A percentile compares a stretch with the other conserved stretches of the same genome.
Evolutionary conservation across 64 coral and sea anemone genomes (phyloP).

Genomic region (Acropora yongei): DNA sequence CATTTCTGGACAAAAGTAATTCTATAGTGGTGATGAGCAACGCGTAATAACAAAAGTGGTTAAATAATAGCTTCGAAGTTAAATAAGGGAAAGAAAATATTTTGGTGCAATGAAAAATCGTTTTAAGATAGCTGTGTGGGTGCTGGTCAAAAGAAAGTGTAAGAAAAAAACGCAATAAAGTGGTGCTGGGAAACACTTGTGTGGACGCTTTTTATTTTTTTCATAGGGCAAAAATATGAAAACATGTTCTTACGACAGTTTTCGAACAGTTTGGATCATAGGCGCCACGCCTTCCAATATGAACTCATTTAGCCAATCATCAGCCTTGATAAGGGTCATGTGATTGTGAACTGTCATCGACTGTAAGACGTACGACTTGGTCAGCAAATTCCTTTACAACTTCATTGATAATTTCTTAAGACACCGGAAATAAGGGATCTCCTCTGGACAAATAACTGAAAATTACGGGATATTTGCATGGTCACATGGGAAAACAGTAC

Average conservation of each 20-base stretch:
- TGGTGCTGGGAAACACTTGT: not conserved
- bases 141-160: not conserved
- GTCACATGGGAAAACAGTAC: too few species aligned
- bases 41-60: too few species aligned
- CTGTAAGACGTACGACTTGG: slow-evolving; percentile 30
- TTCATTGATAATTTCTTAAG: slow-evolving; percentile 16
- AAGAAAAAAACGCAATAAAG: not conserved
- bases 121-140: not conserved
- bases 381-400: slow-evolving; percentile 52
- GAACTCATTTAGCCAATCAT: slow-evolving; percentile 84
- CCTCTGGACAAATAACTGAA: too few species aligned
- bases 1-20: too few species aligned
- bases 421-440: too few species aligned
- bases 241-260: slow-evolving; percentile 52
- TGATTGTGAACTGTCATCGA: slow-evolving; percentile 63
- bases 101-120: not conserved
- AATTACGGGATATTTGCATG: too few species aligned
- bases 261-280: slow-evolving; percentile 20
- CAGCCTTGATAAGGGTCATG: slow-evolving; percentile 56
- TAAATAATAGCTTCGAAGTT: too few species aligned
- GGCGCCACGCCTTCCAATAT: slow-evolving; percentile 69
- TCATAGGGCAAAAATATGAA: too few species aligned
- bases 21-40: too few species aligned
- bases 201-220: too few species aligned
- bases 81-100: too few species aligned